Evolutionary conservation across 2,113 vertebrate species (phyloP).

Genomic region (Phaethornis superciliosus): DNA sequence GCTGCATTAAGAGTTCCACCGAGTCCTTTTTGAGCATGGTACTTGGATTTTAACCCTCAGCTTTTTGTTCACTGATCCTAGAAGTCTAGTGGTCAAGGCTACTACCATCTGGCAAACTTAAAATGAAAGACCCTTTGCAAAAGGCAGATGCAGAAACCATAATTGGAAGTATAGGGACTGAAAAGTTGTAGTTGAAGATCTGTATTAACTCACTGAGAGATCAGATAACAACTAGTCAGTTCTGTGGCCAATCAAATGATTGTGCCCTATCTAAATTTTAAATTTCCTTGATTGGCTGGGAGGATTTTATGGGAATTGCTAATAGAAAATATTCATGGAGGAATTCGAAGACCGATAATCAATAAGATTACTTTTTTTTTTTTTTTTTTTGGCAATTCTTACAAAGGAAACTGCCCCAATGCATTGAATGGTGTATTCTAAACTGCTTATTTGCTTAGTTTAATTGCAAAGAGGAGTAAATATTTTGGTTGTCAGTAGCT

Average conservation of each 20-base stretch:
- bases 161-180: background rate
- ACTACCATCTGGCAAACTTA: background rate
- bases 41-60: background rate
- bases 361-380: background rate
- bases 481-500: slow-evolving; percentile 8
- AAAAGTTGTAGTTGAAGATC: background rate
- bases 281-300: background rate
- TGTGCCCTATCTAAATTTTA: background rate
- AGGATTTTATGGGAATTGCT: background rate
- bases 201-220: background rate
- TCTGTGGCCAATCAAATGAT: background rate
- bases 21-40: background rate
- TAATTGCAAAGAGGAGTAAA: background rate
- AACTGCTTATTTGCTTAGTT: background rate
- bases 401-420: background rate
- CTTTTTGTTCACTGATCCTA: background rate
- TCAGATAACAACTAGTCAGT: background rate
- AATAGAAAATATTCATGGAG: background rate
- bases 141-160: background rate
- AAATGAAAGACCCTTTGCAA: background rate
- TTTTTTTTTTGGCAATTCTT: background rate
- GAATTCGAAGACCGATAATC: background rate
- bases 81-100: background rate
- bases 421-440: background rate
- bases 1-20: background rate